Percentiles rank a stretch among this genome's conserved stretches.
These are phyloP conservation scores for Nycticorax nycticorax DNA, from an alignment of 2,113 vertebrate species.

Conservation along the genomic window DNA sequence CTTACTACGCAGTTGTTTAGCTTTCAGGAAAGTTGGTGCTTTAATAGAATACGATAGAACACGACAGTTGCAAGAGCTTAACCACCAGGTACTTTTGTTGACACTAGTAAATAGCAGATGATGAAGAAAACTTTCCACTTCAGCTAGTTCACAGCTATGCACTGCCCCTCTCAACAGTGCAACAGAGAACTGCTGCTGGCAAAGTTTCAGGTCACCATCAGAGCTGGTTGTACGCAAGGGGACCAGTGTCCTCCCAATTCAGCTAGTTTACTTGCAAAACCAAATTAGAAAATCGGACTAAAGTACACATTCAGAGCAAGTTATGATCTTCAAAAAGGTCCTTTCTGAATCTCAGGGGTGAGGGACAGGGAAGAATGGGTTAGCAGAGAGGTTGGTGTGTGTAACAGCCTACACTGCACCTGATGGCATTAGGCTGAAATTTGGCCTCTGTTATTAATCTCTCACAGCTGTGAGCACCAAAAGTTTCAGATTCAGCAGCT, in stretches of 20 bases:
- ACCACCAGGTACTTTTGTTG: not conserved
- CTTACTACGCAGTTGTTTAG: not conserved
- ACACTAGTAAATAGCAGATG: not conserved
- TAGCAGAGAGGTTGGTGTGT: not conserved
- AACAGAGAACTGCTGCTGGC: not conserved
- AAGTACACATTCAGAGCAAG: not conserved
- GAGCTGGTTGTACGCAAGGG: fast-evolving
- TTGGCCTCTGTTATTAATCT: not conserved
- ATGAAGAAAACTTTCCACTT: not conserved
- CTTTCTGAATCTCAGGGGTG: not conserved
- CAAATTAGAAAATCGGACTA: not conserved
- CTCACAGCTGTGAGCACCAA: not conserved
- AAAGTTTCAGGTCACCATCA: not conserved
- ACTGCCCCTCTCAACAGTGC: not conserved
- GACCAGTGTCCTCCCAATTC: not conserved
- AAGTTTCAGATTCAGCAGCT: not conserved
- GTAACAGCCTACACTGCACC: not conserved
- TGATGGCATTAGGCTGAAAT: not conserved
- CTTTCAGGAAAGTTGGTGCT: not conserved
- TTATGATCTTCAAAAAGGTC: not conserved
- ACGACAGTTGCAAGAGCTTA: not conserved
- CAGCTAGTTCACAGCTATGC: not conserved
- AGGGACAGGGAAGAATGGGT: not conserved
- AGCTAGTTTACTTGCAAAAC: not conserved
- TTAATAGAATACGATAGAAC: not conserved